A percentile compares a stretch with the other conserved stretches of the same genome.
These are phyloP conservation scores for Stigmatopora argus DNA, from an alignment of 2,113 vertebrate species.

Conservation along the genomic window DNA sequence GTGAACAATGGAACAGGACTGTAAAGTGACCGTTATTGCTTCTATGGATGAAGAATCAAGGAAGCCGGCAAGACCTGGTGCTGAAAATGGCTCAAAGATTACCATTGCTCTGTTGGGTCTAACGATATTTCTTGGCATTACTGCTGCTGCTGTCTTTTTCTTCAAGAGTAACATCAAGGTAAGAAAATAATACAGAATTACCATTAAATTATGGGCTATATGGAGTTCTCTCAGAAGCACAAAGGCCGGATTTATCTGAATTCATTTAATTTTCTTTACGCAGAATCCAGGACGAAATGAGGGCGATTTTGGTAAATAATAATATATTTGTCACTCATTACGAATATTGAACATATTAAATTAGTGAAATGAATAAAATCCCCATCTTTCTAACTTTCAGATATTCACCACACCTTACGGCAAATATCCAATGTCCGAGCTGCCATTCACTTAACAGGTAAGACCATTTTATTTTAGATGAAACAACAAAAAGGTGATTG, in stretches of 20 bases:
- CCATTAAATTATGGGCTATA: background rate
- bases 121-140: constrained; percentile 35
- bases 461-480: background rate
- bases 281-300: constrained; percentile 29
- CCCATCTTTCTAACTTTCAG: constrained; percentile 37
- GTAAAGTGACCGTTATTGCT: constrained; percentile 22
- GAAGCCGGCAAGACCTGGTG: background rate
- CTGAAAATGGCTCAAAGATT: constrained; percentile 18
- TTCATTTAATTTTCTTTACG: background rate
- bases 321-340: background rate
- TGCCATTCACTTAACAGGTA: constrained; percentile 60
- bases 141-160: constrained; percentile 28
- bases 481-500: background rate
- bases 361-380: background rate
- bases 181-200: background rate
- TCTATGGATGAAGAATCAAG: background rate
- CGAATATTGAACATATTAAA: background rate
- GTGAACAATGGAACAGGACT: constrained; percentile 46
- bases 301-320: constrained; percentile 43
- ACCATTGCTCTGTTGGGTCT: constrained; percentile 25
- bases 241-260: background rate
- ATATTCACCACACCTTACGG: constrained; percentile 49
- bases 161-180: constrained; percentile 41
- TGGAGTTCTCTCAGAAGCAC: background rate
- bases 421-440: constrained; percentile 51